These are phyloP conservation scores for Herpetotheres cachinnans DNA, from an alignment of 2,113 vertebrate species.

Conservation along the genomic window DNA sequence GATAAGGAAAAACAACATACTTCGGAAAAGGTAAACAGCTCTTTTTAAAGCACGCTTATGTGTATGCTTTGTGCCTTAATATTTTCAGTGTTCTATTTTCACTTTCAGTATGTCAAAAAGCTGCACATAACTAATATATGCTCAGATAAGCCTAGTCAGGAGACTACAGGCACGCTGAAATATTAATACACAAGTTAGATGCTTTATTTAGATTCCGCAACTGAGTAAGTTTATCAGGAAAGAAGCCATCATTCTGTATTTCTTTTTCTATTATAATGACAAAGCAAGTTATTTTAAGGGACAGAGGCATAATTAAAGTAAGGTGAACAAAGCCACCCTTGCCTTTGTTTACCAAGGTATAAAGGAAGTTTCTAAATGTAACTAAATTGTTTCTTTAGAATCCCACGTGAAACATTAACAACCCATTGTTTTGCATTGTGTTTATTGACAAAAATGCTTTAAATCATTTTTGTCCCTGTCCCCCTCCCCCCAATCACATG, in stretches of 20 bases:
- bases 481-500: not conserved
- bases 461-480: not conserved
- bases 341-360: constrained; percentile 52
- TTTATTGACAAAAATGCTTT: constrained; percentile 13
- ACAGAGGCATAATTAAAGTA: constrained; percentile 42
- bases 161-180: not conserved
- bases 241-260: not conserved
- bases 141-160: not conserved
- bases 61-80: not conserved
- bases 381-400: constrained; percentile 50
- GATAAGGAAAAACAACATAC: not conserved
- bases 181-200: not conserved
- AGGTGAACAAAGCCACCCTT: constrained; percentile 40
- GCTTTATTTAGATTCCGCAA: not conserved
- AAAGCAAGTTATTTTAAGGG: constrained; percentile 42
- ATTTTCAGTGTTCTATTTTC: constrained; percentile 4
- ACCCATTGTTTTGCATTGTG: constrained; percentile 39
- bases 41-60: not conserved
- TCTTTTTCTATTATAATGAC: not conserved
- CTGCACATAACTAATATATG: not conserved
- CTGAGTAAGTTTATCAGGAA: not conserved
- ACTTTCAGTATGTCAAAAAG: not conserved
- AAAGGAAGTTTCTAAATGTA: constrained; percentile 62
- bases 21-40: not conserved
- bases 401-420: constrained; percentile 47